Conservation (phyloP, 1,140 invertebrate genomes). For the Pseudomyrmex flavicornis region DNA sequence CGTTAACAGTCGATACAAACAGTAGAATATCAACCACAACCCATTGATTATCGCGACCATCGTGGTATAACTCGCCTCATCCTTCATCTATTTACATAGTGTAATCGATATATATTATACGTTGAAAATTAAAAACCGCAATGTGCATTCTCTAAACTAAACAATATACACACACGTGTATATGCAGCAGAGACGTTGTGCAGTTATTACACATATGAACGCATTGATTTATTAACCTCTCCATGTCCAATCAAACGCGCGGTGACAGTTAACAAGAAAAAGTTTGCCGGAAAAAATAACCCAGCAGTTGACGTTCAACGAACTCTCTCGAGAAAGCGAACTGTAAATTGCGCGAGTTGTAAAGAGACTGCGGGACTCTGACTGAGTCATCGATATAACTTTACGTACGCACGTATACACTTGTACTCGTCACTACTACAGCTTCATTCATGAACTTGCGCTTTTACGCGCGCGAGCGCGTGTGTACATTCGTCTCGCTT, state of each 20-base stretch:
- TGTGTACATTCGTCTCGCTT: neutral
- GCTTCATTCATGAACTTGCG: slow-evolving; percentile 68
- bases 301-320: slow-evolving; percentile 55
- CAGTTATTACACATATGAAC: too few species aligned
- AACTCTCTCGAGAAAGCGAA: slow-evolving; percentile 49
- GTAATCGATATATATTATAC: slow-evolving; percentile 21
- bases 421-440: slow-evolving; percentile 65
- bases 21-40: slow-evolving; percentile 47
- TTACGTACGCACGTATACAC: slow-evolving; percentile 65
- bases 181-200: too few species aligned
- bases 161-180: neutral
- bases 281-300: slow-evolving; percentile 6
- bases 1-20: slow-evolving; percentile 45
- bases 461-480: slow-evolving; percentile 42
- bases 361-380: slow-evolving; percentile 64
- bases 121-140: slow-evolving; percentile 41
- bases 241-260: neutral
- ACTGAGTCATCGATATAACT: slow-evolving; percentile 75
- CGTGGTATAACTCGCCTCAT: slow-evolving; percentile 18
- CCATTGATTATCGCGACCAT: slow-evolving; percentile 48
- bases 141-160: slow-evolving; percentile 4
- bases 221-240: too few species aligned
- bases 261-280: neutral
- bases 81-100: slow-evolving; percentile 12
- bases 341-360: slow-evolving; percentile 64